These are phyloP conservation scores for Tenthredo scrophulariae DNA, from an alignment of 2,888 invertebrate species.

Conservation along the genomic window DNA sequence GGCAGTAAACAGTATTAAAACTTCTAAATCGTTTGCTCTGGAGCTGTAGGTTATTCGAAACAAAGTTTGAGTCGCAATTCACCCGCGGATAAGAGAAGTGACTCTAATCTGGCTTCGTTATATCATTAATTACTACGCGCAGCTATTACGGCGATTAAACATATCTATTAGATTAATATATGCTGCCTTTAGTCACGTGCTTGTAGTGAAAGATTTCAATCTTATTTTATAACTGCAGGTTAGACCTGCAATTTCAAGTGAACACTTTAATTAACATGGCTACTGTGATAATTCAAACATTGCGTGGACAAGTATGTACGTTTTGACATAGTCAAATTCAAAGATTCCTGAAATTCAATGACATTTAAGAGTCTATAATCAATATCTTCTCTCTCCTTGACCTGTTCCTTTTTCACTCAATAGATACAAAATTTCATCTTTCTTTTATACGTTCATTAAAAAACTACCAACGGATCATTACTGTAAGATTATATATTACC, in stretches of 20 bases:
- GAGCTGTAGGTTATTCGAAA: slow-evolving; percentile 16
- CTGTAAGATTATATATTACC: background rate
- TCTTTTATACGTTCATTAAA: background rate
- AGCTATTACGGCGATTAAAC: background rate
- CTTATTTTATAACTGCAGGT: background rate
- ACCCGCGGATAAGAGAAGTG: background rate
- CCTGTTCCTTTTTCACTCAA: background rate
- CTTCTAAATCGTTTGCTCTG: slow-evolving; percentile 17
- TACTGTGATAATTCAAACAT: background rate
- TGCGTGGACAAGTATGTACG: background rate
- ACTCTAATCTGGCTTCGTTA: background rate
- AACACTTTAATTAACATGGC: background rate
- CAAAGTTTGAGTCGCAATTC: slow-evolving; percentile 3
- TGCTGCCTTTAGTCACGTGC: background rate
- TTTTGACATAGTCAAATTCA: background rate
- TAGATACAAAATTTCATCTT: background rate
- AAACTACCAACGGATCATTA: background rate
- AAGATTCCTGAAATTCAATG: background rate
- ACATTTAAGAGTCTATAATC: background rate
- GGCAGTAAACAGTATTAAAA: slow-evolving; percentile 31
- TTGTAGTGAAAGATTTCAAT: background rate
- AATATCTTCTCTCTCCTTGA: background rate
- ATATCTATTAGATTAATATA: background rate
- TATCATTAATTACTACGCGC: background rate
- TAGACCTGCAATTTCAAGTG: background rate